Evolutionary conservation across 2,888 invertebrate genomes (phyloP), one percentile per base, ranked within the genome.

Genomic region (Sphaerophoria taeniata): DNA sequence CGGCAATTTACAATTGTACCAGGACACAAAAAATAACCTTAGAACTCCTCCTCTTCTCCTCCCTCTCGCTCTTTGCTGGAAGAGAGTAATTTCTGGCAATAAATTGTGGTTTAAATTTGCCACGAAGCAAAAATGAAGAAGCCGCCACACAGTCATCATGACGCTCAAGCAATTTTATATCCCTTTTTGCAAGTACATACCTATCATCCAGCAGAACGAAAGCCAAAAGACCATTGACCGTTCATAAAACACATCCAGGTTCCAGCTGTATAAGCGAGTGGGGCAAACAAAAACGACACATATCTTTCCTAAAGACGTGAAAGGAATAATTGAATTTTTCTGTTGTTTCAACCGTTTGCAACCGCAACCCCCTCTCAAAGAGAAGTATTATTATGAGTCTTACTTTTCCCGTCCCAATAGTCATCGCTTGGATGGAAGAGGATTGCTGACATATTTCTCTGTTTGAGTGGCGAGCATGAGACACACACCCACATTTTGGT

Each of bases 91-190:
- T 73, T 82, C 76, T 77, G 72, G 24, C 84, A 75, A 84, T 84
- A 84, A 84, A 84, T 84, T 79, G 79, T 84, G 79, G 79, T 79
- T 79, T 67, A 84, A 84, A 79, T 79, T 79, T 79, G 84, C n/a
- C n/a, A n/a, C n/a, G n/a, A n/a, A n/a, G n/a, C n/a, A n/a, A n/a
- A n/a, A n/a, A n/a, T n/a, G n/a, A n/a, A n/a, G n/a, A n/a, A n/a
- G n/a, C n/a, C n/a, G n/a, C n/a, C n/a, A n/a, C n/a, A n/a, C n/a
- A n/a, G n/a, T n/a, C n/a, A n/a, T n/a, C n/a, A n/a, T n/a, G n/a
- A n/a, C 12, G 43, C 11, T 58, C 70, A 58, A 55, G 43, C 39
- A 2, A 43, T 39, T 60, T 58, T 0, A 31, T 60, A 34, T 39
- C 39, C 58, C 16, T 14, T 4, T 16, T 0, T 16, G 36, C 9